Base-by-base conservation (phyloP, 2,888 invertebrate genomes). In the Drosophila nr. perissopoda region DNA sequence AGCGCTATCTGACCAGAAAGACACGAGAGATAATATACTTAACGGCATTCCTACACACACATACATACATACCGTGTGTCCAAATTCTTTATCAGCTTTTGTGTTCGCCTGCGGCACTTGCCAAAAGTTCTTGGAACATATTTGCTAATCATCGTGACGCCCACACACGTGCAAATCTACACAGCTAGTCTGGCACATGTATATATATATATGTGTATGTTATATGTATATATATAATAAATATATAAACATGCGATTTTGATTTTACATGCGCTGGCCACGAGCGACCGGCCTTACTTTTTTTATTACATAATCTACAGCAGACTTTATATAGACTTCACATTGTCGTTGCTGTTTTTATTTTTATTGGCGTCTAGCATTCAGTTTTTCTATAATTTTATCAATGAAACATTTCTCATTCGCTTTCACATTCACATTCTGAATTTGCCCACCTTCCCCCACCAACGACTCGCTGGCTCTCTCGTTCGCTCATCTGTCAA, bases 101-200 rank as follows among this genome's bases (percentile, higher is more conserved):
- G 46, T 57, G 62, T 62, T 52, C 62, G 64, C 49, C 64, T 61
- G 49, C 48, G 62, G 51, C 60, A 66, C 49, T 49, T 59, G 62
- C 62, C 62, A 68, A 68, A 79, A 61, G 64, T 64, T 58, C 7
- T 13, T 68, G 52, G 51, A 46, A 27, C 10, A 75, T 70, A 71
- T 66, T 84, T 76, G 85, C 76, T 74, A 80, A 80, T 82, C 85
- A 82, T 74, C 51, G 46, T 64, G 76, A 83, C 83, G 75, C 83
- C 80, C 74, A 76, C 82, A 51, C 27, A 18, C 34, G 65, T 21
- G 42, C 46, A 62, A 42, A 53, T 54, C 51, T 27, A 62, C 31
- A 42, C 48, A 66, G 71, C 38, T n/a, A n/a, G 59, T 68, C 68
- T 54, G 60, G 16, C 53, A 46, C 25, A 21, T 21, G 21, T 21